Percentiles rank a stretch among this genome's conserved stretches.
Evolutionary conservation across 2,113 vertebrate species (phyloP).

Genomic region (Colaptes auratus): DNA sequence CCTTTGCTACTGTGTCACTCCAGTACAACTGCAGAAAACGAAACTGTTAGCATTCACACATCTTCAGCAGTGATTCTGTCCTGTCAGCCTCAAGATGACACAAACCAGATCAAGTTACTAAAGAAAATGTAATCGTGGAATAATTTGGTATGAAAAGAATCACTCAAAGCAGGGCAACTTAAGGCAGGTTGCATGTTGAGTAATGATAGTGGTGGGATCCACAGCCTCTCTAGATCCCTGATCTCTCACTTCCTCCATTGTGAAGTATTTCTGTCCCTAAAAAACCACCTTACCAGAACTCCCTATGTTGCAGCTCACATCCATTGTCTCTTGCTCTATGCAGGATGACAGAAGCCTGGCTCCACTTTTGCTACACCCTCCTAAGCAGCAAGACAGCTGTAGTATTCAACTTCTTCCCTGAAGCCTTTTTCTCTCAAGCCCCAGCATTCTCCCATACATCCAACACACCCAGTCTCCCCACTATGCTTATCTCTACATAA

Average conservation of each 20-base stretch:
- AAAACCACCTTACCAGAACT: not conserved
- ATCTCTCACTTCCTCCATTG: not conserved
- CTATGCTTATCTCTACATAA: not conserved
- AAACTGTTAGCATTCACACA: not conserved
- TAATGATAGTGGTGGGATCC: not conserved
- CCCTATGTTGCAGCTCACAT: not conserved
- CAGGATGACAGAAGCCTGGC: not conserved
- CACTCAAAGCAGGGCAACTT: not conserved
- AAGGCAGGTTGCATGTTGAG: not conserved
- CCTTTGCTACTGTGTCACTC: not conserved
- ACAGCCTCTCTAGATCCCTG: not conserved
- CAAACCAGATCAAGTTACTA: not conserved
- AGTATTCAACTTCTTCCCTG: not conserved
- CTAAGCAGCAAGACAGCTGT: not conserved
- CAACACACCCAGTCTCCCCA: not conserved
- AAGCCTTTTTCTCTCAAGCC: not conserved
- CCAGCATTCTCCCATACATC: not conserved
- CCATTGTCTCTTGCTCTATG: not conserved
- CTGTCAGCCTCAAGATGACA: not conserved
- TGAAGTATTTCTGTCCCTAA: accelerated
- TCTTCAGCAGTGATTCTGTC: not conserved
- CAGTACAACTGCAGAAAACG: not conserved
- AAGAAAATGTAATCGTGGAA: not conserved
- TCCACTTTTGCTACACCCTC: not conserved
- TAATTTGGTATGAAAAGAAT: not conserved